These are phyloP conservation scores for Saccostrea glomerata DNA, from an alignment of 1,140 invertebrate species.

Conservation along the genomic window DNA sequence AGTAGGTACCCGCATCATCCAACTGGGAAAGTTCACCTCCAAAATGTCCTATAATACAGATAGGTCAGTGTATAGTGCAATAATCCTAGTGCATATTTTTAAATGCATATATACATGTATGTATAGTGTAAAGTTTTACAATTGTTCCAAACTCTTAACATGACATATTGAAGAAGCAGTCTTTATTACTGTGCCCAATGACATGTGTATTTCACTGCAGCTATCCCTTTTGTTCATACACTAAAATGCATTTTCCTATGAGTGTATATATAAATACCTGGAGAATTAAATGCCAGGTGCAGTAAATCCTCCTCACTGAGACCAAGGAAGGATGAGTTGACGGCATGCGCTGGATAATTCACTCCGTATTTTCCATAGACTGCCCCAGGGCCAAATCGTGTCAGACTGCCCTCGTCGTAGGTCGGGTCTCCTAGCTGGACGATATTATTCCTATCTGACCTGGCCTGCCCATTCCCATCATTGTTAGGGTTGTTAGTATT, in stretches of 20 bases:
- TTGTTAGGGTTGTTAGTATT: slow-evolving; percentile 76
- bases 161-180: too few species aligned
- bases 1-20: slow-evolving; percentile 78
- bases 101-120: too few species aligned
- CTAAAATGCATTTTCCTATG: not conserved
- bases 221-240: too few species aligned
- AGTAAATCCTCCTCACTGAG: slow-evolving; percentile 63
- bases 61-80: too few species aligned
- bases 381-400: slow-evolving; percentile 53
- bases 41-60: slow-evolving; percentile 66
- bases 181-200: too few species aligned
- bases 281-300: slow-evolving; percentile 70
- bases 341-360: slow-evolving; percentile 71
- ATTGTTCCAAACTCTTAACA: too few species aligned
- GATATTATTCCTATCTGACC: slow-evolving; percentile 76
- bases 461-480: slow-evolving; percentile 76
- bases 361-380: slow-evolving; percentile 74
- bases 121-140: too few species aligned
- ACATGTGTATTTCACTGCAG: too few species aligned
- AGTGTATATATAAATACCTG: slow-evolving; percentile 61
- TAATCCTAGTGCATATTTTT: too few species aligned
- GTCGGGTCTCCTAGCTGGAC: slow-evolving; percentile 69
- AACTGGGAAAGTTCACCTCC: slow-evolving; percentile 74
- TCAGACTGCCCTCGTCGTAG: slow-evolving; percentile 70
- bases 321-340: slow-evolving; percentile 70